Base-by-base conservation (phyloP, 1,140 invertebrate species). In the Daktulosphaira vitifoliae region DNA sequence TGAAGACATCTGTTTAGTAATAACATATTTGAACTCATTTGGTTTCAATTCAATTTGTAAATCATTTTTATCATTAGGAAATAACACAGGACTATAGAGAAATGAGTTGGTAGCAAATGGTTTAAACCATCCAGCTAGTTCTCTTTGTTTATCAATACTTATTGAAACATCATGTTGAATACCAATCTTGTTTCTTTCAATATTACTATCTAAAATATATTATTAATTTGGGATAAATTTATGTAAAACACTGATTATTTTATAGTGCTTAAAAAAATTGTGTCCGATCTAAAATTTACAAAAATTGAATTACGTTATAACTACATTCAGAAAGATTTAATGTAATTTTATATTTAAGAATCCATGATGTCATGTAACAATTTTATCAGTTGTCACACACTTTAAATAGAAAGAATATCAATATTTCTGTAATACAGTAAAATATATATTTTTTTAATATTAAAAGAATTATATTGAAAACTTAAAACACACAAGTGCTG, bases 91-190 rank as follows among this genome's bases (percentile, higher is more conserved):
- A 22, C 29, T 62, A 33, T 62, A 62, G 25, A 46, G 56, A 62
- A 46, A 62, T 46, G 56, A 62, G 46, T 25, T 62, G 29, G 56
- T 46, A 29, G 25, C 16, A 62, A 62, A 77, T 62, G 84, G 82
- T 68, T 83, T 81, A 69, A 94, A 90, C 94, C 94, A 96, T 1
- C 92, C 90, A 8, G 90, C 85, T 52, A 97, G 81, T 79, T 97
- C 93, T 75, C 89, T 80, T 74, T 96, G 92, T 72, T 94, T 85
- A 3, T 85, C 71, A 8, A 86, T 84, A 8, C 87, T 85, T 46
- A 98, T 79, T 11, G 86, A 86, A 2, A 95, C 91, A 79, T 98
- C 88, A 72, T 98, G 96, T 65, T 87, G 83, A 68, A 99, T 87
- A 1, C 95, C 96, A 49, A 88, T 80, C 50, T 82, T 80, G 74